phyloP scores from a whole-genome alignment of 2,113 vertebrate genomes.

The Hirundichthys speculiger region DNA sequence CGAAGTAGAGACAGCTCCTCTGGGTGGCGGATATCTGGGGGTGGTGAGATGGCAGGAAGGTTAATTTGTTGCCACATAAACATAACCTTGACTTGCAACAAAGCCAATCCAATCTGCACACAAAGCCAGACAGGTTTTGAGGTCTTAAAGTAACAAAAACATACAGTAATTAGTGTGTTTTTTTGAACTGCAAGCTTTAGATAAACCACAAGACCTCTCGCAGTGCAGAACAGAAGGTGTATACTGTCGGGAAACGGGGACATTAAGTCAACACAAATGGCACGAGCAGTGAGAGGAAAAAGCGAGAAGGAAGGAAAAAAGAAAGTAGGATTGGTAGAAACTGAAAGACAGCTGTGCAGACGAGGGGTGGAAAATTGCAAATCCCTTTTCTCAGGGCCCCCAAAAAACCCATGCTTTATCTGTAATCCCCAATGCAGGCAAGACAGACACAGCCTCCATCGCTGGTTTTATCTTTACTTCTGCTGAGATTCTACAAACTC shows the following conservation, averaged over 20 bases:
- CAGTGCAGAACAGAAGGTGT: background rate
- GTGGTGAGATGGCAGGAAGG: slow-evolving; percentile 11
- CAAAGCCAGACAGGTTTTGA: slow-evolving; percentile 6
- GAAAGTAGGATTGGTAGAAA: slow-evolving; percentile 25
- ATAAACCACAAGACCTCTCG: slow-evolving; percentile 20
- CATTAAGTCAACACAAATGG: slow-evolving; percentile 1
- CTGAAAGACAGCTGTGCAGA: slow-evolving; percentile 58
- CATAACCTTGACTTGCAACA: slow-evolving; percentile 23
- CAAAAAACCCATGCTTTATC: slow-evolving; percentile 56
- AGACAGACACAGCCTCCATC: slow-evolving; percentile 36
- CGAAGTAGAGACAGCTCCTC: slow-evolving; percentile 97
- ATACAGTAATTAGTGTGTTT: slow-evolving; percentile 12
- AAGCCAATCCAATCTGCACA: background rate
- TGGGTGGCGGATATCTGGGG: slow-evolving; percentile 94
- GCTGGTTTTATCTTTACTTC: background rate
- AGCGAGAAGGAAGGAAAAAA: background rate
- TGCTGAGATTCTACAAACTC: slow-evolving; percentile 3
- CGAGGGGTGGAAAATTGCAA: slow-evolving; percentile 64
- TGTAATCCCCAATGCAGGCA: slow-evolving; percentile 64
- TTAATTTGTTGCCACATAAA: slow-evolving; percentile 24
- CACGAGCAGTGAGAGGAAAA: background rate
- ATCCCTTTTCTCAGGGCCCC: slow-evolving; percentile 63
- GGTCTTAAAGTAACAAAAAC: slow-evolving; percentile 7
- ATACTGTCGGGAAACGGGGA: background rate
- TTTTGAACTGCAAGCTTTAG: slow-evolving; percentile 34